Evolutionary conservation across 2,888 invertebrate species (phyloP), one percentile per base, ranked within the genome.

Genomic region (Arctia plantaginis): DNA sequence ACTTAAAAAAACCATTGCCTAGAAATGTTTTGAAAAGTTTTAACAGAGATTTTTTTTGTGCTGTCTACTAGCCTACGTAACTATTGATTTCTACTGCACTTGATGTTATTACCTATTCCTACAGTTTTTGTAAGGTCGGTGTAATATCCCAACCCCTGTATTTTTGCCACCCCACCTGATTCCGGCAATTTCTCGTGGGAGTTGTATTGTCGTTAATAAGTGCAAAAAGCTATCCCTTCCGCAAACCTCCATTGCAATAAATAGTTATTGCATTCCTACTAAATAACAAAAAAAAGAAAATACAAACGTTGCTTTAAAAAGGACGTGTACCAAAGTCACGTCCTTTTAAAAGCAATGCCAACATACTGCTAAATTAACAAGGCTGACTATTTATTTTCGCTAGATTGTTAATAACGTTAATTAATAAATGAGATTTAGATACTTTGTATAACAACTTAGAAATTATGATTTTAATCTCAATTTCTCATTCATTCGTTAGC

Each of bases 111-210:
- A 86, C 87, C 79, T 85, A 82, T 84, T 87, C 87, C 87, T 83
- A 86, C 82, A 66, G 81, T 85, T 85, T 85, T 85, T 86, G 81
- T 86, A 83, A 83, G 76, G 81, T 78, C 73, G 84, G 86, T 88
- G 86, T 90, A 87, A 89, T 90, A 88, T 88, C 87, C 82, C 86
- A 80, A 88, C 92, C 91, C 92, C 91, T 88, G 86, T 83, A 78
- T 81, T 74, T 81, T 82, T 77, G 84, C 83, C 86, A 88, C 93
- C 93, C 93, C 86, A 91, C 91, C 90, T 92, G 92, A 86, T 88
- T 90, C 86, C 81, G 83, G 81, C 85, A 86, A 93, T 92, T 93
- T 93, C 94, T 93, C 94, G 83, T 90, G 94, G 94, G 94, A 93
- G 86, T 88, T 88, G 86, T 86, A 89, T 85, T 86, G 82, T 80